These are phyloP conservation scores for Strongylocentrotus purpuratus DNA, from an alignment of 35 echinoderm and acorn worm genomes.

Conservation along the genomic window DNA sequence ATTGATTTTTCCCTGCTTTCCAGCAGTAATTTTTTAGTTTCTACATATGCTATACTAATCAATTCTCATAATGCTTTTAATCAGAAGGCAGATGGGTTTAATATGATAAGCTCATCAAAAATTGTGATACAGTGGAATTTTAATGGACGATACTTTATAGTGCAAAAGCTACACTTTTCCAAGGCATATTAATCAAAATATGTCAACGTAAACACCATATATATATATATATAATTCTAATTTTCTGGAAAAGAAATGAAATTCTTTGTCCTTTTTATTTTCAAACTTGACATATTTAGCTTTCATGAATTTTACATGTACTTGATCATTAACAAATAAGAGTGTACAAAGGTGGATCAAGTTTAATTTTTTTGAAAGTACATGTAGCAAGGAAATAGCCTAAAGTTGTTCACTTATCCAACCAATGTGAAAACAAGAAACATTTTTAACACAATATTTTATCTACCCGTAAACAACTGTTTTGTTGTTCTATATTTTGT, in stretches of 20 bases:
- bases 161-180: background rate
- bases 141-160: background rate
- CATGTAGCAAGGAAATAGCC: background rate
- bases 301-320: background rate
- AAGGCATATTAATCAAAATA: background rate
- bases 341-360: background rate
- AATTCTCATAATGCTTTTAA: background rate
- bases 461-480: too few relatives aligned
- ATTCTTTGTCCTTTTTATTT: background rate
- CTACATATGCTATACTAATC: background rate
- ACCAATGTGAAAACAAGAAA: background rate
- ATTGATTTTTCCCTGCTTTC: background rate
- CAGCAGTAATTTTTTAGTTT: background rate
- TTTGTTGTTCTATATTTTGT: too few relatives aligned
- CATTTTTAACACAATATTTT: background rate
- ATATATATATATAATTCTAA: background rate
- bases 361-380: background rate
- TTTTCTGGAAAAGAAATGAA: too few relatives aligned
- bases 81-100: background rate
- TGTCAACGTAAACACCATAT: background rate
- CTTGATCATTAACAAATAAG: background rate
- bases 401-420: background rate
- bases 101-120: background rate
- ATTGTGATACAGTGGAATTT: background rate
- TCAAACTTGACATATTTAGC: background rate